Conservation (phyloP, 2,888 invertebrate genomes). For the Tipula vernalis region DNA sequence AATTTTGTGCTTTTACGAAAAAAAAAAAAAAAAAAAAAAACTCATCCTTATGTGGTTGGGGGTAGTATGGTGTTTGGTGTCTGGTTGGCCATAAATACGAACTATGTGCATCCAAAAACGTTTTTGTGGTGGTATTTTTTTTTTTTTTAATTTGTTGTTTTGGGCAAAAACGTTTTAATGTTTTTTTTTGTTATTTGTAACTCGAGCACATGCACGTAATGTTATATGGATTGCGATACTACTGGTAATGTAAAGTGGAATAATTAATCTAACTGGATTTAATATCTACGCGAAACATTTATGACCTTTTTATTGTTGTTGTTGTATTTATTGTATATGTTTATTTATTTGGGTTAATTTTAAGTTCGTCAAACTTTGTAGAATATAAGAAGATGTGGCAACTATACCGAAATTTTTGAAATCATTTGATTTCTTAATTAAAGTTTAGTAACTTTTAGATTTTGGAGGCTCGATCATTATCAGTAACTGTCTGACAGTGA, state of each 20-base stretch:
- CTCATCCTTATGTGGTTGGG: background rate
- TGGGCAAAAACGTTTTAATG: background rate
- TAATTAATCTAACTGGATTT: background rate
- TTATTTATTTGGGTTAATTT: no score
- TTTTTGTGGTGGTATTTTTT: background rate
- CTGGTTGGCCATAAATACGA: background rate
- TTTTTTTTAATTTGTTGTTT: background rate
- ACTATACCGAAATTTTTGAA: no score
- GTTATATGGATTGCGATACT: background rate
- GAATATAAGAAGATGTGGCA: no score
- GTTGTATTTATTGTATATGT: no score
- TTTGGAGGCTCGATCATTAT: no score
- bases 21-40: background rate
- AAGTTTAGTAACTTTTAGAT: no score
- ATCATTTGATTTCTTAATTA: no score
- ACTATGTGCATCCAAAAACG: background rate
- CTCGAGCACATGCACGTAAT: background rate
- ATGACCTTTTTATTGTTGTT: background rate
- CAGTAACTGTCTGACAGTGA: no score
- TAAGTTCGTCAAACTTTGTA: no score
- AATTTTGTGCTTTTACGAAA: background rate
- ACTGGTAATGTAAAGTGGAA: background rate
- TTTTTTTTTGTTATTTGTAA: background rate
- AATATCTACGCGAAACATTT: background rate
- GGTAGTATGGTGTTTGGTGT: background rate